Percentiles rank a stretch among this genome's conserved stretches.
Conservation (phyloP, 2,888 invertebrate genomes). For the Tiliacea citrago region DNA sequence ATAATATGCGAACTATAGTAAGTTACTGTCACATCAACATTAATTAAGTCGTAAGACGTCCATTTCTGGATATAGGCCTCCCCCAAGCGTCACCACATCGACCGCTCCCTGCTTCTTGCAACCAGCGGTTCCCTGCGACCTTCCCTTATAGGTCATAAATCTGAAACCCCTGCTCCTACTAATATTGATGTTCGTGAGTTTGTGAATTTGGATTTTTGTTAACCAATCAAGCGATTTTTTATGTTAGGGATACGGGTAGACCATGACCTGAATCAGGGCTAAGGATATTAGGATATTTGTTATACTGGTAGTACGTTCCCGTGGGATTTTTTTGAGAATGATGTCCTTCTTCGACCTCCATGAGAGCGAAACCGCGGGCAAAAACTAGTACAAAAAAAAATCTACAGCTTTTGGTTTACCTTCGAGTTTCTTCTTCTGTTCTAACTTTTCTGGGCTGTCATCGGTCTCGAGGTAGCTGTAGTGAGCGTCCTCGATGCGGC, state of each 20-base stretch:
- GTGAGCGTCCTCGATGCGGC: constrained; percentile 94
- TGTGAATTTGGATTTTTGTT: not conserved
- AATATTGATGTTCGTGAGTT: not conserved
- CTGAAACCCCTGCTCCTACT: not conserved
- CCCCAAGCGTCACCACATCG: not conserved
- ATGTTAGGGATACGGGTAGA: too few species aligned
- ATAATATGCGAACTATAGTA: not conserved
- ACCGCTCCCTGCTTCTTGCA: not conserved
- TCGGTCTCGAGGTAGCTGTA: constrained; percentile 95
- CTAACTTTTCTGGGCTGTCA: constrained; percentile 94
- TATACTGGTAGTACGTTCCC: too few species aligned
- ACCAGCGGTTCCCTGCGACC: not conserved
- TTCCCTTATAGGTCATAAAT: not conserved
- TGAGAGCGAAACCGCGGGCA: too few species aligned
- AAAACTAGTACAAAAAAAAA: not conserved
- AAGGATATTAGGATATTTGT: too few species aligned
- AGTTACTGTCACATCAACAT: not conserved
- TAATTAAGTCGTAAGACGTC: not conserved
- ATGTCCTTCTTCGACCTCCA: too few species aligned
- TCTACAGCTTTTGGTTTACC: constrained; percentile 84
- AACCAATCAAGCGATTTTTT: not conserved
- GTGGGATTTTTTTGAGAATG: too few species aligned
- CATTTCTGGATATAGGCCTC: not conserved
- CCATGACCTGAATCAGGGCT: too few species aligned
- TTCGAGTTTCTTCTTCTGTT: constrained; percentile 94